Evolutionary conservation across 2,113 vertebrate species (phyloP), one percentile per base, ranked within the genome.

Genomic region (Urocynchramus pylzowi): DNA sequence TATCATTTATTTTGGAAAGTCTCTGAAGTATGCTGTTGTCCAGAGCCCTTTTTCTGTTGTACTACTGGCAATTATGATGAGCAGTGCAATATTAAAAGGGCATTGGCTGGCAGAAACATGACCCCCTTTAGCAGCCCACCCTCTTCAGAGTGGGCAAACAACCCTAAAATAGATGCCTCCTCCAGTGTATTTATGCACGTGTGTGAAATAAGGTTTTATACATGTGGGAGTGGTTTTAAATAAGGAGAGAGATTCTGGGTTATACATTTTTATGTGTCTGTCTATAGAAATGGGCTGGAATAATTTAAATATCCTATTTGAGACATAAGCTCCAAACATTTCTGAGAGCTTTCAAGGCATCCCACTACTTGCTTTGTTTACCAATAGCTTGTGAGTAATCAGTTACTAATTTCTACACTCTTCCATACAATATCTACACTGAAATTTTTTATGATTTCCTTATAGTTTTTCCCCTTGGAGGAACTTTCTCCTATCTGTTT

Each of bases 51-150:
- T 99, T 99, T 98, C 98, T 99, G 98, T 99, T 99, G 99, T 98
- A 98, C 99, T 99, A 99, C 99, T 99, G 99, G 99, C 98, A 98
- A 98, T 98, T 98, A 98, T 98, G 98, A 98, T 98, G 98, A 99
- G 99, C 99, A 99, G 99, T 99, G 99, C 99, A 99, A 99, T 99
- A 99, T 99, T 99, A 99, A 99, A 99, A 99, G 99, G 99, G 99
- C 99, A 99, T 99, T 98, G 99, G 99, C 98, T 98, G 98, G 98
- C 98, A 98, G 97, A 98, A 98, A 98, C 96, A 94, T 98, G 98
- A 98, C 98, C 97, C 97, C 97, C 84, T 97, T 96, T 96, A 96
- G 97, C 97, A 96, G 97, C 88, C 97, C 96, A 97, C 97, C 98
- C 97, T 95, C 94, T 92, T 94, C 95, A 95, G 95, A 95, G 93